A percentile compares a stretch with the other conserved stretches of the same genome.
These are phyloP conservation scores for Osmerus eperlanus DNA, from an alignment of 2,113 vertebrate species.

Conservation along the genomic window DNA sequence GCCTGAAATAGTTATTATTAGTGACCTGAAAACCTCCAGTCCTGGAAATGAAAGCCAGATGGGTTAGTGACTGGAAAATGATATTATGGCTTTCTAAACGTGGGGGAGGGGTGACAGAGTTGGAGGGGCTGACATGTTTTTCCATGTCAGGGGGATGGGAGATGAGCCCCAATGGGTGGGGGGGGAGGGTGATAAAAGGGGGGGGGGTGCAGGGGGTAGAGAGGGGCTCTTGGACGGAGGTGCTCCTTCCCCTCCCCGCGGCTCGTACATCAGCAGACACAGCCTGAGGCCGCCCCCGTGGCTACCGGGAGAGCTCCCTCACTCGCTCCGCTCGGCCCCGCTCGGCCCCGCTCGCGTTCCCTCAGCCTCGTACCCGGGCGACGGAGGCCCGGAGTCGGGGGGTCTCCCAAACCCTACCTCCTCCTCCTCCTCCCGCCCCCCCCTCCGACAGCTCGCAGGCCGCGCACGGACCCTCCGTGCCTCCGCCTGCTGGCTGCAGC, in stretches of 20 bases:
- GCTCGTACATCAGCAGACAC: constrained; percentile 13
- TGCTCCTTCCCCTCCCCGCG: constrained; percentile 15
- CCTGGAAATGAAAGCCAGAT: constrained; percentile 58
- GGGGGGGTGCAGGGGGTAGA: not conserved
- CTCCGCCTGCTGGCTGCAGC: no score
- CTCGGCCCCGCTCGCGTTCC: not conserved
- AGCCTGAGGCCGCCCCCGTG: constrained; percentile 20
- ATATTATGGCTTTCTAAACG: constrained; percentile 37
- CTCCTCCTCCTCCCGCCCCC: no score
- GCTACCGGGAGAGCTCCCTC: constrained; percentile 26
- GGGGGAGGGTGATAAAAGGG: not conserved
- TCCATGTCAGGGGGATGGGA: constrained; percentile 24
- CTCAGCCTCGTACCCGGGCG: not conserved
- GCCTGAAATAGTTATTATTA: constrained; percentile 59
- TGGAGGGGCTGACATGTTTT: constrained; percentile 35
- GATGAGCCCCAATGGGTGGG: not conserved
- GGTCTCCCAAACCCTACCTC: no score
- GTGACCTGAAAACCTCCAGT: constrained; percentile 53
- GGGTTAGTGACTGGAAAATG: constrained; percentile 45
- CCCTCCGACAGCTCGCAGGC: no score
- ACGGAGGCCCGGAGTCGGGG: not conserved
- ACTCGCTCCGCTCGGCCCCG: constrained; percentile 11
- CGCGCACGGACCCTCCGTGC: no score
- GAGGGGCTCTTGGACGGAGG: not conserved
- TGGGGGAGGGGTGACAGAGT: constrained; percentile 7